A percentile compares a stretch with the other conserved stretches of the same genome.
Evolutionary conservation across 2,888 invertebrate species (phyloP).

Genomic region (Byasa hedistus): DNA sequence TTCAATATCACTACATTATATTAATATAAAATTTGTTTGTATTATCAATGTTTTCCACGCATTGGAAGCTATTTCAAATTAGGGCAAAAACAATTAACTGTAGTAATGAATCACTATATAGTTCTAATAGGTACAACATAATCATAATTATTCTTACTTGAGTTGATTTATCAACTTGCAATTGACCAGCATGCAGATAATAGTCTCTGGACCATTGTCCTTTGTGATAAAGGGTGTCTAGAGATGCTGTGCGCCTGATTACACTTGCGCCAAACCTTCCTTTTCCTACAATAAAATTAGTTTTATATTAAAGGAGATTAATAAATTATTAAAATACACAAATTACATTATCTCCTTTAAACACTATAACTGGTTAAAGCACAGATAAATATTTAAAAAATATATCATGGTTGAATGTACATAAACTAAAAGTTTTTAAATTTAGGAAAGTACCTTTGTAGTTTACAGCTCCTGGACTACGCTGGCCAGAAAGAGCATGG

Average conservation of each 20-base stretch:
- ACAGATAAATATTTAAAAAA: background rate
- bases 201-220: slow-evolving; percentile 89
- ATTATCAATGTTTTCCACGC: no score
- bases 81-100: no score
- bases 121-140: background rate
- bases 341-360: background rate
- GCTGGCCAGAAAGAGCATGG: slow-evolving; percentile 84
- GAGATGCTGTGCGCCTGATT: slow-evolving; percentile 87
- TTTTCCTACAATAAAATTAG: slow-evolving; percentile 61
- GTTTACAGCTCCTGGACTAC: slow-evolving; percentile 86
- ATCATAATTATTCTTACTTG: slow-evolving; percentile 81
- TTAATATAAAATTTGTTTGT: background rate
- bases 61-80: no score
- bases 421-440: background rate
- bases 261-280: slow-evolving; percentile 80
- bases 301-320: background rate
- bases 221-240: slow-evolving; percentile 88
- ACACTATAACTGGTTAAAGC: background rate
- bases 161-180: slow-evolving; percentile 88
- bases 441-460: slow-evolving; percentile 81
- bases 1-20: background rate
- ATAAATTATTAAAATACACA: background rate
- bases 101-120: background rate
- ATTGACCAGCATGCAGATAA: slow-evolving; percentile 83
- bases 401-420: background rate